phyloP scores from a whole-genome alignment of 2,113 vertebrate species.

The Melanocharis versteri region DNA sequence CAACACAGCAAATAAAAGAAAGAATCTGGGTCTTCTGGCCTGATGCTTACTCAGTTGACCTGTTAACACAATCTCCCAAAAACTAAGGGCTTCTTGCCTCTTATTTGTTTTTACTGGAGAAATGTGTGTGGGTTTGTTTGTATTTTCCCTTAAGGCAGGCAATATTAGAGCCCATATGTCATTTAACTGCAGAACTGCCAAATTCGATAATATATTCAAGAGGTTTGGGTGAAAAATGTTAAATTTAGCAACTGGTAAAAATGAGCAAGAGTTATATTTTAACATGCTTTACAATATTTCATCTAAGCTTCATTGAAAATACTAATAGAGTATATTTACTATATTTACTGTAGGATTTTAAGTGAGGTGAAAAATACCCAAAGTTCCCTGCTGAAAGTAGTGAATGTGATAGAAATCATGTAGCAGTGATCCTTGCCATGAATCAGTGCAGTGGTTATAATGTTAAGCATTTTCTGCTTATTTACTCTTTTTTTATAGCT shows the following conservation, averaged over 20 bases:
- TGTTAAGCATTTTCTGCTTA: not conserved
- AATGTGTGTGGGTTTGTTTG: not conserved
- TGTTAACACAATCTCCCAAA: not conserved
- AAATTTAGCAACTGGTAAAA: not conserved
- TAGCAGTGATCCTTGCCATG: not conserved
- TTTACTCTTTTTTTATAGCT: not conserved
- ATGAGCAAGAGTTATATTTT: not conserved
- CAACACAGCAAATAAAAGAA: not conserved
- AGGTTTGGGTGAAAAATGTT: not conserved
- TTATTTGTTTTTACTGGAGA: not conserved
- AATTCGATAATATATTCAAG: not conserved
- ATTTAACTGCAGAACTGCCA: not conserved
- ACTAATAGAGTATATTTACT: not conserved
- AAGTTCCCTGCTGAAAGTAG: not conserved
- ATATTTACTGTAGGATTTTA: not conserved
- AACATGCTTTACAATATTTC: not conserved
- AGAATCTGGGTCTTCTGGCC: not conserved
- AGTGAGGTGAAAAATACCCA: not conserved
- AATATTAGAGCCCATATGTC: not conserved
- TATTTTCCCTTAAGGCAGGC: not conserved
- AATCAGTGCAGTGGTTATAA: not conserved
- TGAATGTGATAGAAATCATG: not conserved
- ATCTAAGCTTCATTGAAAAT: not conserved
- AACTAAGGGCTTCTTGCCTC: not conserved
- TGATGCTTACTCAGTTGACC: not conserved